Evolutionary conservation across 2,888 invertebrate species (phyloP), one percentile per base, ranked within the genome.

Genomic region (Yponomeuta cagnagella): DNA sequence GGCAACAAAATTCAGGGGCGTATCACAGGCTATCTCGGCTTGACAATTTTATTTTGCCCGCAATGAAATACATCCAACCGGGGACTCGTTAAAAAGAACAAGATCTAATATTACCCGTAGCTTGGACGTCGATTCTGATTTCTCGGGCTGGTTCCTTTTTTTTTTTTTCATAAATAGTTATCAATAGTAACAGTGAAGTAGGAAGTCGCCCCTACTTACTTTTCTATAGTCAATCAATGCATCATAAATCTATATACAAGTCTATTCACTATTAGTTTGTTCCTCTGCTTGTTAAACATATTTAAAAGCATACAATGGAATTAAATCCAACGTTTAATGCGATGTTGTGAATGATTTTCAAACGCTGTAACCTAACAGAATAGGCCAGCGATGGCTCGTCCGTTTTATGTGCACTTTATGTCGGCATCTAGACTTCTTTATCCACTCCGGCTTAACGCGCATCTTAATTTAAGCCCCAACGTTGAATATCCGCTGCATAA

Each of bases 331-430:
- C 23, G 5, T 43, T 43, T 5, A 43, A 8, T 43, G 43, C 43
- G 6, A 43, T 8, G 43, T 43, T 43, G 43, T 43, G 43, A 43
- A 15, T 15, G 15, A 12, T 58, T 58, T 58, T 12, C 52, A 58
- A 12, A 43, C 52, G 52, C 15, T 58, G 52, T 58, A 58, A 58
- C 12, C 15, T 2, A 58, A 15, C 52, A 58, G 52, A 58, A 58
- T 58, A 58, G 12, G 67, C 77, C 79, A 78, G 82, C 81, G 80
- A 77, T 78, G 82, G 81, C 80, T 86, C 85, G 86, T 85, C 82
- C 85, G 80, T 81, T 90, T 90, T 89, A 90, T 88, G 87, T 83
- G 85, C 86, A 83, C 85, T 89, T 89, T 88, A 89, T 86, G 82
- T 84, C 80, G 81, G 80, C 84, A 86, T 81, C 84, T 81, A 81